Conservation (phyloP, 1,140 invertebrate genomes). For the Drosophila tani region DNA sequence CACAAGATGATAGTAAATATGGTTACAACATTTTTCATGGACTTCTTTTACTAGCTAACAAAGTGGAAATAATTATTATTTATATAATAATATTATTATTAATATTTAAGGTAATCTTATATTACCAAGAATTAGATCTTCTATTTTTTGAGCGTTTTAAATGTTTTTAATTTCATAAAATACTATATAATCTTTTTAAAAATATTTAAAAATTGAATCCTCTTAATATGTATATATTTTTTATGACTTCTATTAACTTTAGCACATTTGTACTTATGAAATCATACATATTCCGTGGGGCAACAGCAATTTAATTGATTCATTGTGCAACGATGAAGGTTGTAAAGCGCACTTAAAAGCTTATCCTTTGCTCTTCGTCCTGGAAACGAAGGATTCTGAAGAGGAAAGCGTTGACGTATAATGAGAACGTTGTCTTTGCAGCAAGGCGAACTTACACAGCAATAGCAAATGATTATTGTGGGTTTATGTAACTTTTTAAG, state of each 20-base stretch:
- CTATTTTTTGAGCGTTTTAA: too few relatives aligned
- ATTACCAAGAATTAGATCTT: too few relatives aligned
- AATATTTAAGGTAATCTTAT: too few relatives aligned
- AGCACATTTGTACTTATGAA: neutral
- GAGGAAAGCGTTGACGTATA: neutral
- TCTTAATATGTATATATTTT: neutral
- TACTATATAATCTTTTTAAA: too few relatives aligned
- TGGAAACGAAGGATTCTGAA: constrained; percentile 11
- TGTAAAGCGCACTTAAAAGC: constrained; percentile 33
- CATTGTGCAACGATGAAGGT: constrained; percentile 33
- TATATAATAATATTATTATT: too few relatives aligned
- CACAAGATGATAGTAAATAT: neutral
- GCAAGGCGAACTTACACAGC: neutral
- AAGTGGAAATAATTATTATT: too few relatives aligned
- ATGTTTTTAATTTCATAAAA: too few relatives aligned
- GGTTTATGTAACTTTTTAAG: neutral
- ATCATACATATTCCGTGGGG: neutral
- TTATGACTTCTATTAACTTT: neutral
- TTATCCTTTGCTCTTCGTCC: constrained; percentile 25
- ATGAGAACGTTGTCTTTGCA: constrained; percentile 1
- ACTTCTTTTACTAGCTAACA: too few relatives aligned
- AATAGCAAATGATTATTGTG: neutral
- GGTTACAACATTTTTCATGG: neutral
- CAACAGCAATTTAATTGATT: constrained; percentile 40
- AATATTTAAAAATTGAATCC: neutral